A percentile compares a stretch with the other conserved stretches of the same genome.
Evolutionary conservation across 2,797 vertebrate species (phyloP).

Genomic region (Tolypeutes matacus): DNA sequence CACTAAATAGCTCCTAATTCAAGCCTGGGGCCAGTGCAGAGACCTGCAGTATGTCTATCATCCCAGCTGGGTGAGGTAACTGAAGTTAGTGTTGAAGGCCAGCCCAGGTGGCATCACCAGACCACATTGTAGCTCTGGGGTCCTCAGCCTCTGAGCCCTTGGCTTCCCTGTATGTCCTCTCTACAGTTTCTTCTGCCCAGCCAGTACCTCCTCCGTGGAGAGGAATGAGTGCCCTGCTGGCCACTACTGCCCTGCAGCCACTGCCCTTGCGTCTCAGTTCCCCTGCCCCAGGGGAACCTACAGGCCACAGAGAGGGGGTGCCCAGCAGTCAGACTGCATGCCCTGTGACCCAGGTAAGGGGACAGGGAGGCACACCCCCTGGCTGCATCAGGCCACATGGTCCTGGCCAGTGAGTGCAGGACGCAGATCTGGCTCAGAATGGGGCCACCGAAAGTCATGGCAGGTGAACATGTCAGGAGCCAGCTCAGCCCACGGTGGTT

Average conservation of each 20-base stretch:
- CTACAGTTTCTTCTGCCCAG: slow-evolving; percentile 93
- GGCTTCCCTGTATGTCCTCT: neutral
- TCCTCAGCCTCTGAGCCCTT: neutral
- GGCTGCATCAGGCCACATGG: accelerated
- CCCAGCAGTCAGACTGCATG: slow-evolving; percentile 88
- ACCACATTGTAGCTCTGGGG: too few species aligned
- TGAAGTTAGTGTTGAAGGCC: too few species aligned
- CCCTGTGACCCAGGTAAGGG: slow-evolving; percentile 93
- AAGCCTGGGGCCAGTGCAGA: too few species aligned
- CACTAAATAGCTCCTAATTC: too few species aligned
- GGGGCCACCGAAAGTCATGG: neutral
- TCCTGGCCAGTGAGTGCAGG: neutral
- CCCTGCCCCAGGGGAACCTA: slow-evolving; percentile 94
- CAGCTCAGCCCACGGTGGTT: neutral
- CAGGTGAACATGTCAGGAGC: neutral
- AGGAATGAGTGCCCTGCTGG: slow-evolving; percentile 91
- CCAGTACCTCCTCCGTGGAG: slow-evolving; percentile 87
- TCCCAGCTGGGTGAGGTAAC: too few species aligned
- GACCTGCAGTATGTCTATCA: too few species aligned
- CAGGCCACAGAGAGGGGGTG: slow-evolving; percentile 88
- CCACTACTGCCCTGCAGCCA: slow-evolving; percentile 93
- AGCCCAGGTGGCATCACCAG: too few species aligned
- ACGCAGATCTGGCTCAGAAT: neutral
- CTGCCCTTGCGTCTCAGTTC: slow-evolving; percentile 90
- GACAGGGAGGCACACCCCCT: neutral